These are phyloP conservation scores for Diceros bicornis DNA, from an alignment of 2,797 vertebrate genomes.

Conservation along the genomic window DNA sequence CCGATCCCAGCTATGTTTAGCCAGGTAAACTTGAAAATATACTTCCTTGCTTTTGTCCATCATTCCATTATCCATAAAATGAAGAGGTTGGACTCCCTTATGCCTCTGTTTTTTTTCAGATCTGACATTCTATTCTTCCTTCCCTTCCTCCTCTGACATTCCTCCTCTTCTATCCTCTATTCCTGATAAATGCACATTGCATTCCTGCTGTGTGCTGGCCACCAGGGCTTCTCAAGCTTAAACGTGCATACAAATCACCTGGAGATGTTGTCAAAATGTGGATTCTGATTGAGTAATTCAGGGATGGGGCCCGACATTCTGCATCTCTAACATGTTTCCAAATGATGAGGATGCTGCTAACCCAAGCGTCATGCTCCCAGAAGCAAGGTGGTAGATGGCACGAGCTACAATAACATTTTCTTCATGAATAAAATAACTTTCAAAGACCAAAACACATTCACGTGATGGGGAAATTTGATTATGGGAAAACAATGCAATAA, in stretches of 20 bases:
- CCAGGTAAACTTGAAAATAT: rapidly evolving
- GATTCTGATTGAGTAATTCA: background rate
- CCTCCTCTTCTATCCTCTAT: background rate
- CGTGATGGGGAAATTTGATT: rapidly evolving
- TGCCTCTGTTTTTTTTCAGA: background rate
- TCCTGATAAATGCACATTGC: background rate
- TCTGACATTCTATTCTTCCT: too few relatives aligned
- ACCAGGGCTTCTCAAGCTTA: rapidly evolving
- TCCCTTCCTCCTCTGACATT: background rate
- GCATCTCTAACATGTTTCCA: too few relatives aligned
- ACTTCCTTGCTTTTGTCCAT: background rate
- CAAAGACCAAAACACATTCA: background rate
- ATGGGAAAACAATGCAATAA: background rate
- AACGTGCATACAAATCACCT: rapidly evolving
- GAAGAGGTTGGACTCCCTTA: rapidly evolving
- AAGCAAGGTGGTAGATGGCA: rapidly evolving
- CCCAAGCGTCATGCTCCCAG: rapidly evolving
- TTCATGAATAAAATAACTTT: too few relatives aligned
- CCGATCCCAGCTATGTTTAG: background rate
- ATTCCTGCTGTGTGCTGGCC: too few relatives aligned
- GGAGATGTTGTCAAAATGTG: background rate
- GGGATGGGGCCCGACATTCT: background rate
- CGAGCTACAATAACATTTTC: background rate
- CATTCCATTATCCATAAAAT: too few relatives aligned
- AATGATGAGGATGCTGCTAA: rapidly evolving